Base-by-base conservation (phyloP, 2,888 invertebrate genomes). In the Drosophila peninsularis region DNA sequence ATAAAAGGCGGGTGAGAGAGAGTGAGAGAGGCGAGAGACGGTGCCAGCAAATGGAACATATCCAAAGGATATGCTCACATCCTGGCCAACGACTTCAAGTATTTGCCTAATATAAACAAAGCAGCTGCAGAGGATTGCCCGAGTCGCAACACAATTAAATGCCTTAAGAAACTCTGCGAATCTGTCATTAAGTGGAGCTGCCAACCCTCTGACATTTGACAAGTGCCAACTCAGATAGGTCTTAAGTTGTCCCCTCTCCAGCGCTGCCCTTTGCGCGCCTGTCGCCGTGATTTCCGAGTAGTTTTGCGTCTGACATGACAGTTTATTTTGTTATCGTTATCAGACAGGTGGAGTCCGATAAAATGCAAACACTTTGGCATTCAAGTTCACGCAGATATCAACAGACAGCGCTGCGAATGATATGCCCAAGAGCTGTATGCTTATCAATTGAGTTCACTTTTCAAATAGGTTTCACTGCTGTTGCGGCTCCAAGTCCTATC, bases 91-190 rank as follows among this genome's bases (percentile, higher is more conserved):
- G 63, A 61, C 39, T 53, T 62, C 56, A 72, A 76, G 77, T 75
- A 70, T 77, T 76, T 76, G 62, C 55, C 65, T 55, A 77, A 73
- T 61, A 57, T 73, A 73, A 76, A 77, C 78, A 76, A 63, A 75
- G 53, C 70, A 42, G 17, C 50, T 52, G 49, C 61, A 64, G 19
- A 5, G 41, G 30, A 19, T n/a, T 32, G 32, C 9, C 19, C 41
- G 11, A 32, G 42, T 6, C 36, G 24, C 32, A 39, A 13, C 11
- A 52, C 75, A 75, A 76, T 75, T 76, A 75, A 77, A 37, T 63
- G 44, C 39, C 56, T 44, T 60, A 24, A 47, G 49, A 6, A 66
- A 49, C 62, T 63, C 49, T 39, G 37, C 60, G 77, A 69, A 60
- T 62, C 50, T 75, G 73, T 55, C 73, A 73, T 69, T 52, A 64